A percentile compares a stretch with the other conserved stretches of the same genome.
Conservation (phyloP, 30 jellyfish, hydroid and myxozoan species). For the Turritopsis rubra region DNA sequence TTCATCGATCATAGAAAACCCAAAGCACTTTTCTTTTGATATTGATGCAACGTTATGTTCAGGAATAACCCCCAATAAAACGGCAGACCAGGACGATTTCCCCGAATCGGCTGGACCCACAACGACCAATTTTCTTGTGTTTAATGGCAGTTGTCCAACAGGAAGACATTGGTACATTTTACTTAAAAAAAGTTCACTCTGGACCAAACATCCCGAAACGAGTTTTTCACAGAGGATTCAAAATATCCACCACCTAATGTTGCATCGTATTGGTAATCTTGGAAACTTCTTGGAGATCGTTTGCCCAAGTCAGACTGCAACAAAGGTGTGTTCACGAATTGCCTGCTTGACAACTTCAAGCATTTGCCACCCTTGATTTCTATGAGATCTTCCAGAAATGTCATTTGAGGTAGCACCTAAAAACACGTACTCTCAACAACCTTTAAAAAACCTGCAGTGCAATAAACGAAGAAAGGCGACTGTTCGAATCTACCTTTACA, state of each 20-base stretch:
- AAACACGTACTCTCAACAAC: background rate
- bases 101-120: slow-evolving; percentile 6
- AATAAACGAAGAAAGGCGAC: background rate
- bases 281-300: background rate
- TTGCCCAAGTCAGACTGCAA: background rate
- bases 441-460: background rate
- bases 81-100: background rate
- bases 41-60: background rate
- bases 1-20: background rate
- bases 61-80: background rate
- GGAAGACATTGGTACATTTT: background rate
- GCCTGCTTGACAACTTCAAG: background rate
- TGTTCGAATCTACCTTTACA: too few relatives aligned
- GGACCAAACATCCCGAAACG: background rate
- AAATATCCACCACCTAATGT: background rate
- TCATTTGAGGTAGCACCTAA: background rate
- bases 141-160: background rate
- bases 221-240: background rate
- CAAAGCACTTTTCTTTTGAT: background rate
- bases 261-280: background rate
- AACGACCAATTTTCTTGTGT: background rate
- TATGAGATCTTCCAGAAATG: background rate
- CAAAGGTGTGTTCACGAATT: background rate
- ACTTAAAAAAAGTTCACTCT: background rate
- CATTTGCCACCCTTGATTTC: background rate